A percentile compares a stretch with the other conserved stretches of the same genome.
Evolutionary conservation across 2,888 invertebrate species (phyloP).

Genomic region (Troides aeacus): DNA sequence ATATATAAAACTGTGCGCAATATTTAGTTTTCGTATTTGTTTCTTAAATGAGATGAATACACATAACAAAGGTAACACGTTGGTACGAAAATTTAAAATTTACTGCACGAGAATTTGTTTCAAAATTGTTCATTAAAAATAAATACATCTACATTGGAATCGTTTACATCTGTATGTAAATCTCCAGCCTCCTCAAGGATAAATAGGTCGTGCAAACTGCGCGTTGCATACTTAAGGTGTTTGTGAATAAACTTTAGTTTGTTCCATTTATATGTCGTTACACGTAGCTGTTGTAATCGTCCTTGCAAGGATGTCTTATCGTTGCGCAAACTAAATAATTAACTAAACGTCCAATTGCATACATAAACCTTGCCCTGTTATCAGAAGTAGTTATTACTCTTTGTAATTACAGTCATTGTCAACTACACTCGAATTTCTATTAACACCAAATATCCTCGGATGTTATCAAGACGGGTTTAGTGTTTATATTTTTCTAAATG

Average conservation of each 20-base stretch:
- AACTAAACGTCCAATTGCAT: conserved; percentile 36
- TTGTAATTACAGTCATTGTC: too few species aligned
- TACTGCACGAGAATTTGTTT: too few species aligned
- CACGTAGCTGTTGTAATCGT: conserved; percentile 38
- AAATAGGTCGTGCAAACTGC: conserved; percentile 23
- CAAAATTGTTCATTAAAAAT: background rate
- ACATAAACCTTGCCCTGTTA: conserved; percentile 38
- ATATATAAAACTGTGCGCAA: too few species aligned
- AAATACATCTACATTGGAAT: background rate
- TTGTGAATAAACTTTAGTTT: conserved; percentile 6
- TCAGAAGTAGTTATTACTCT: conserved; percentile 11
- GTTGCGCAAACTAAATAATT: conserved; percentile 35
- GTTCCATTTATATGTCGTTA: conserved; percentile 26
- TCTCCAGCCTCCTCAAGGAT: conserved; percentile 23
- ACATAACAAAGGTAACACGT: too few species aligned
- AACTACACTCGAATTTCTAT: too few species aligned
- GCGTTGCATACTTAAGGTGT: conserved; percentile 12
- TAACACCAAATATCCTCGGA: too few species aligned
- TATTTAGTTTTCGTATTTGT: too few species aligned
- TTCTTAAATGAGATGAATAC: too few species aligned
- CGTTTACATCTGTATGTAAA: conserved; percentile 14
- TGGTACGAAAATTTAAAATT: too few species aligned
- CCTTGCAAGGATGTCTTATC: conserved; percentile 43
- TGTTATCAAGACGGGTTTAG: too few species aligned
- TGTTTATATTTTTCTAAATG: too few species aligned